Base-by-base conservation (phyloP, 1,140 invertebrate species). In the Drosophila bocki region DNA sequence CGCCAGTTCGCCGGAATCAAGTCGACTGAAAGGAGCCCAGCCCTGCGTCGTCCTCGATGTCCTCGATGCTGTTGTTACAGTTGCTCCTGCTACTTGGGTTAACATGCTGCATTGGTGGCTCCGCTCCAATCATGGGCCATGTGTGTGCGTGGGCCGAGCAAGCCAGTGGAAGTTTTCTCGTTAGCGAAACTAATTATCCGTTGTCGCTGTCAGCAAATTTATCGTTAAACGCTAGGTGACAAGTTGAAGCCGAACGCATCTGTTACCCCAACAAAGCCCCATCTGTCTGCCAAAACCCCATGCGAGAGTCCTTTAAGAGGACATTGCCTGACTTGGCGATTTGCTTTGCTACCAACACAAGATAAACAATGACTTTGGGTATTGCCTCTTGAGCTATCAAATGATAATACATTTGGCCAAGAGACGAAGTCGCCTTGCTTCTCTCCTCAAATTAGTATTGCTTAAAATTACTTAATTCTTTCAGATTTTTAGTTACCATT, bases 151-250 rank as follows among this genome's bases (percentile, higher is more conserved):
- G 61, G 41, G 60, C 33, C 54, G n/a, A 51, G 42, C 71, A 57
- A 69, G 77, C 69, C 75, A 71, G 85, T 90, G 76, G 81, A 88
- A 88, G 85, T 88, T 88, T 88, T 90, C 85, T 88, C 85, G 85
- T 90, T 88, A 88, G 85, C 77, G 85, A 90, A 88, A 88, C 85
- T 88, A 88, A 88, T 88, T 88, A 88, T 88, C 85, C 85, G 85
- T 88, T 90, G 85, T 88, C 75, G 86, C 85, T 88, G 85, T 90
- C 85, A 88, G 85, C 85, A 88, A 88, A 88, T 79, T 88, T 88
- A 88, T 82, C 81, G 81, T 88, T 88, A 88, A 88, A 88, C 78
- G 85, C 58, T 88, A 85, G 81, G 85, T 90, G 85, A 88, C 85
- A 88, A 70, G 75, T 59, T 77, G 74, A 78, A 78, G 75, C 75